Conservation (phyloP, 1,140 invertebrate species). For the Pseudomyrmex dendroicus region DNA sequence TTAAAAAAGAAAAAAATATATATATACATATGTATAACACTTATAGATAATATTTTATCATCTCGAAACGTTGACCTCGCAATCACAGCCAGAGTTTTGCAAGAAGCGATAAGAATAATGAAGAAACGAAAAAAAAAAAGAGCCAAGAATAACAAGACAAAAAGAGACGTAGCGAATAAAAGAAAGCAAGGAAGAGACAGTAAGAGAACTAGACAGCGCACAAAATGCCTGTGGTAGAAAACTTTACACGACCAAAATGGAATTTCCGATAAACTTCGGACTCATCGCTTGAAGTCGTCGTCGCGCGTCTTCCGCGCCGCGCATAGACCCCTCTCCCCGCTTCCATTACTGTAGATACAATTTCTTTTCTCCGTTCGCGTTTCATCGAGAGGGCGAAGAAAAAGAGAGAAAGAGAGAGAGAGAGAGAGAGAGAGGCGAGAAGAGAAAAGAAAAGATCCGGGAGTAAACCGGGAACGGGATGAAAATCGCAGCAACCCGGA, state of each 20-base stretch:
- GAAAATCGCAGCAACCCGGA: conserved; percentile 58
- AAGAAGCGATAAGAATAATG: conserved; percentile 36
- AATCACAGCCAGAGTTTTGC: neutral
- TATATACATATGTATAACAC: too few relatives aligned
- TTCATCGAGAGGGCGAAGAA: neutral
- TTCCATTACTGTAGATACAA: conserved; percentile 54
- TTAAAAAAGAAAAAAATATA: too few relatives aligned
- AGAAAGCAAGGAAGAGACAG: neutral
- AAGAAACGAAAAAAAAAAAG: neutral
- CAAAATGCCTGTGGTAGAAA: conserved; percentile 49
- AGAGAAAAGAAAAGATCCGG: neutral
- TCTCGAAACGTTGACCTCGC: neutral
- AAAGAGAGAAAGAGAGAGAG: neutral
- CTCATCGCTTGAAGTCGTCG: conserved; percentile 51
- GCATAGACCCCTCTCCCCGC: conserved; percentile 17
- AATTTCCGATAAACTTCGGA: conserved; percentile 71
- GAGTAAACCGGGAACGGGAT: neutral
- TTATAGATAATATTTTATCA: neutral
- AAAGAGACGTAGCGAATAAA: neutral
- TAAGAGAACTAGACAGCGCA: conserved; percentile 1
- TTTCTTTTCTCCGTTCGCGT: conserved; percentile 29
- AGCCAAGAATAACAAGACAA: conserved; percentile 22
- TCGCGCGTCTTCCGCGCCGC: conserved; percentile 10
- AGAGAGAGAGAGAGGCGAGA: neutral
- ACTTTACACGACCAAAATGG: conserved; percentile 68